Evolutionary conservation across 2,113 vertebrate genomes (phyloP), one percentile per base, ranked within the genome.

Genomic region (Pachyramphus minor): DNA sequence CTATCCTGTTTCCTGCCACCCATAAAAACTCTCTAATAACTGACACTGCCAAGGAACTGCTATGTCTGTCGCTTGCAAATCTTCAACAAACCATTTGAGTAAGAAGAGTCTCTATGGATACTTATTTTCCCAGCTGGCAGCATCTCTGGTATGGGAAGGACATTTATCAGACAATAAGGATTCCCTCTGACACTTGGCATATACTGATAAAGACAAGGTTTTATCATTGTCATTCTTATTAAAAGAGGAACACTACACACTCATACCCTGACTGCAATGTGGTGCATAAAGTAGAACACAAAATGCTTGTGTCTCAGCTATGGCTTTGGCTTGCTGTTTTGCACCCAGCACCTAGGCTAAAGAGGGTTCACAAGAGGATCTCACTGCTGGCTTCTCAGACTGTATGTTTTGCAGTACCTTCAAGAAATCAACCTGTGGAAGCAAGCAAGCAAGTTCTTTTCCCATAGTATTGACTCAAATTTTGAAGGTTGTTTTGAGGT

Each of bases 81-180:
- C 16, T 90, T 72, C 24, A 74, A 30, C 8, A 58, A 11, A 9
- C 12, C 2, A 9, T 80, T 24, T 66, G 27, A 74, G 21, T 30
- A 90, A 79, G 41, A 66, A 75, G 24, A n/a, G 9, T n/a, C 23
- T 66, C 15, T 67, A 31, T 33, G 30, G 17, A 56, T 63, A 47
- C 5, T 55, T 74, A 33, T 67, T 93, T 95, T 88, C 41, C 24
- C 31, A 20, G 3, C 15, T 74, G 28, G 20, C 14, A 84, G 13
- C 3, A 58, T 5, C 9, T 69, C 23, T 1, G 0, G 23, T 50
- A 30, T 8, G 17, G 6, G 8, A 84, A 56, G 9, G 23, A 75
- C 0, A 0, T 67, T 66, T 55, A 12, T 59, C 30, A 44, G 23
- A 42, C 16, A 25, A 5, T 42, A 27, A 37, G 45, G 64, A 30